Evolutionary conservation across 2,113 vertebrate genomes (phyloP).

Genomic region (Spea multiplicata): DNA sequence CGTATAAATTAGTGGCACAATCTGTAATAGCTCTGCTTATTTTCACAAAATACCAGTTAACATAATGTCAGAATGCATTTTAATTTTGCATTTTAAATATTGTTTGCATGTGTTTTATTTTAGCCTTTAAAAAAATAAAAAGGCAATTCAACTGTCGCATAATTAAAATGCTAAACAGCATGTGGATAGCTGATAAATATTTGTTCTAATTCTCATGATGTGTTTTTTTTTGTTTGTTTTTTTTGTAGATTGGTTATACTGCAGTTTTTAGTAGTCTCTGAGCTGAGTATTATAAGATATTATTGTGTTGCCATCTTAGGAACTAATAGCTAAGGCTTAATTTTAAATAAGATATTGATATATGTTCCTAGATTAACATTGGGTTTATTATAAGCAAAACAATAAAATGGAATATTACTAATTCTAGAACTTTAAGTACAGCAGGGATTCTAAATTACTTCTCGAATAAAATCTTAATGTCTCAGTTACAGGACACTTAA

Average conservation of each 20-base stretch:
- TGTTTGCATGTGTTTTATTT: slow-evolving; percentile 29
- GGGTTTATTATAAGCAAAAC: slow-evolving; percentile 51
- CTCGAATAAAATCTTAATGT: background rate
- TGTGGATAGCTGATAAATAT: slow-evolving; percentile 43
- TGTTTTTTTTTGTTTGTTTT: slow-evolving; percentile 43
- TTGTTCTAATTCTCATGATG: slow-evolving; percentile 36
- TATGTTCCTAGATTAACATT: slow-evolving; percentile 36
- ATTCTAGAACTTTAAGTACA: slow-evolving; percentile 47
- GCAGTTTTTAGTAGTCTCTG: slow-evolving; percentile 25
- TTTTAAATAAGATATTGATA: slow-evolving; percentile 35
- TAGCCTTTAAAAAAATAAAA: slow-evolving; percentile 23
- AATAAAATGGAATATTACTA: slow-evolving; percentile 46
- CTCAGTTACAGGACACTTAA: background rate
- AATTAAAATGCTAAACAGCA: slow-evolving; percentile 44
- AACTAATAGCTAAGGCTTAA: slow-evolving; percentile 34
- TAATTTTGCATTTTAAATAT: slow-evolving; percentile 43
- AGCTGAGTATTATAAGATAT: slow-evolving; percentile 31
- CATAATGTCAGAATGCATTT: slow-evolving; percentile 32
- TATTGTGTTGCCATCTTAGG: slow-evolving; percentile 37
- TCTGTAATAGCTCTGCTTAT: slow-evolving; percentile 15
- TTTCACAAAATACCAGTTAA: slow-evolving; percentile 31
- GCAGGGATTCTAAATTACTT: slow-evolving; percentile 48
- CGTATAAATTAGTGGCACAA: slow-evolving; percentile 21
- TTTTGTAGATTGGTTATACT: slow-evolving; percentile 34
- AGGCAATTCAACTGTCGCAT: slow-evolving; percentile 7